Evolutionary conservation across 2,113 vertebrate genomes (phyloP).

Genomic region (Choloepus hoffmanni): DNA sequence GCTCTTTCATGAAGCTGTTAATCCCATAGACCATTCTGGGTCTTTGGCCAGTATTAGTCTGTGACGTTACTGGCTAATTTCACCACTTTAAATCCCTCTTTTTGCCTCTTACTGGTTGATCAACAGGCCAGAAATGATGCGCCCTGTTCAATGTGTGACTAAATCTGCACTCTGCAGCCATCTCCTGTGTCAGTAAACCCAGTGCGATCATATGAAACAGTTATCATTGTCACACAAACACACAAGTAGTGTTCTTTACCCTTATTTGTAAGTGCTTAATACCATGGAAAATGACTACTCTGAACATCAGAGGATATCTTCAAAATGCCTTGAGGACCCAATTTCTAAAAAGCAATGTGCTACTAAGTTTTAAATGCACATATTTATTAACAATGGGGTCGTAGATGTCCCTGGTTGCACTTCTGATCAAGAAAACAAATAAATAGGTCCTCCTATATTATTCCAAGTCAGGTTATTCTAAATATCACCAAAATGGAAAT

Average conservation of each 20-base stretch:
- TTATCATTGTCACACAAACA: background rate
- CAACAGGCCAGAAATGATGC: background rate
- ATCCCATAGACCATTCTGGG: constrained; percentile 33
- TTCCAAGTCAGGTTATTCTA: background rate
- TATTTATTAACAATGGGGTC: background rate
- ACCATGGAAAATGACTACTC: background rate
- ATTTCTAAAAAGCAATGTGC: background rate
- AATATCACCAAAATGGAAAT: background rate
- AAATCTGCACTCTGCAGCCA: background rate
- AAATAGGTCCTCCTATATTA: constrained; percentile 12
- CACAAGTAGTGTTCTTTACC: background rate
- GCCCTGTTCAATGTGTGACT: background rate
- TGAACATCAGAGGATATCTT: background rate
- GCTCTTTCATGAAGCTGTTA: constrained; percentile 59
- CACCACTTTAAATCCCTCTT: background rate
- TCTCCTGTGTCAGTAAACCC: background rate
- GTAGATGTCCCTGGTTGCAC: background rate
- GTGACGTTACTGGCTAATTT: constrained; percentile 7
- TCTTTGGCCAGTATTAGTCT: background rate
- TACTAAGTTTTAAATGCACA: background rate
- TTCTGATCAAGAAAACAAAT: constrained; percentile 41
- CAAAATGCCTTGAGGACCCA: background rate
- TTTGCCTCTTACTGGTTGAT: constrained; percentile 23
- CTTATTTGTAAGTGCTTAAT: constrained; percentile 19
- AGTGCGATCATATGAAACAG: background rate